Evolutionary conservation across 1,140 invertebrate species (phyloP).

Genomic region (Pseudomyrmex sp.): DNA sequence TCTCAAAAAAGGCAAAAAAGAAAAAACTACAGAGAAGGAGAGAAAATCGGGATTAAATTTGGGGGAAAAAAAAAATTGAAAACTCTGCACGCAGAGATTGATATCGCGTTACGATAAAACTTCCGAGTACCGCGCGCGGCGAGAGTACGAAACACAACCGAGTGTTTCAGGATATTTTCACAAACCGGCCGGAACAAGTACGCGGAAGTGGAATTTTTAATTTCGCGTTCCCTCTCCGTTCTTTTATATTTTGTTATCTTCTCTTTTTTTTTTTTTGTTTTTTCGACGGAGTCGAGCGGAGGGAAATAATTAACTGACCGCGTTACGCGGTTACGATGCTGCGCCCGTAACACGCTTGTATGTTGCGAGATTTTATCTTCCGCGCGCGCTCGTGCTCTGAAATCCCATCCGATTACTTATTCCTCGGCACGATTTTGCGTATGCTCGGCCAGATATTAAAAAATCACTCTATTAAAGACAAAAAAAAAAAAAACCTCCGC

Average conservation of each 20-base stretch:
- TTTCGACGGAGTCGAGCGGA: background rate
- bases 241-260: background rate
- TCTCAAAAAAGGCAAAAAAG: background rate
- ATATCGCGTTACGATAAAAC: background rate
- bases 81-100: constrained; percentile 1
- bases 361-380: constrained; percentile 23
- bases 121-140: background rate
- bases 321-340: constrained; percentile 34
- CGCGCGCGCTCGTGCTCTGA: constrained; percentile 18
- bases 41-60: background rate
- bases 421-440: constrained; percentile 19
- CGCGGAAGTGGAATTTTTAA: constrained; percentile 51
- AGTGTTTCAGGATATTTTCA: constrained; percentile 21
- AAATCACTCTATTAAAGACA: constrained; percentile 26
- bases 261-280: background rate
- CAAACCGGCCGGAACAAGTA: constrained; percentile 29
- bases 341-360: background rate
- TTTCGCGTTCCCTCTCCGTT: constrained; percentile 26
- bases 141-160: background rate
- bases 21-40: too few relatives aligned
- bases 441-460: constrained; percentile 32
- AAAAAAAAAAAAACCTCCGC: background rate
- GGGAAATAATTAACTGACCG: constrained; percentile 52
- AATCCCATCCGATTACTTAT: constrained; percentile 58
- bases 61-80: background rate